Base-by-base conservation (phyloP, 2,797 vertebrate genomes). In the Clarias platycephalus region DNA sequence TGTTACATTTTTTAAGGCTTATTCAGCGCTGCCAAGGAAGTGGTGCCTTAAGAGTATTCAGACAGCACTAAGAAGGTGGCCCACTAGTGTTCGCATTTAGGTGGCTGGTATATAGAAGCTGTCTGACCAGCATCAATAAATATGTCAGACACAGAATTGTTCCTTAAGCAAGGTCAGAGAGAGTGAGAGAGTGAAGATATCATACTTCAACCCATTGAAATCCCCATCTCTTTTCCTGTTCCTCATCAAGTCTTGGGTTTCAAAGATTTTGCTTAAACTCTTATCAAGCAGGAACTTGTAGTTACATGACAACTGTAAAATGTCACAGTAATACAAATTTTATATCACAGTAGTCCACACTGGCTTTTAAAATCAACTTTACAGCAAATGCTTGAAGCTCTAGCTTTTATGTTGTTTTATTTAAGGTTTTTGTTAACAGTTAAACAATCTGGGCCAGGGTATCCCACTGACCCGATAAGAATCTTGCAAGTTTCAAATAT, bases 1-100 rank as follows among this genome's bases (percentile, higher is more conserved):
- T 89, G 87, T 89, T 91, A 94, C 96, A 97, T 99, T 97, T 96
- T 95, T 95, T 90, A 91, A 94, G 94, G 92, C 95, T 97, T 96
- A 98, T 96, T 98, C 97, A 98, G 96, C 95, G 91, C 93, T 92
- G 92, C 95, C 87, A 92, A 97, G 96, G 96, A 98, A 98, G 96
- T 94, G 93, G 93, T 94, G 93, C 95, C 95, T 91, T 94, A 28
- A 58, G 68, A 85, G 91, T 88, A 84, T 90, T 94, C 95, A 94
- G 89, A 89, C 89, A 89, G 89, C 88, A 86, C 87, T 76, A 68
- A 91, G 86, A 88, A 89, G 91, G 91, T 90, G 90, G 90, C 88
- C 71, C 1, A 88, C 89, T 91, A 91, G 88, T 85, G 88, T 85
- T 60, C 74, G 81, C 10, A 37, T 81, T 83, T 53, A 62, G 80